phyloP scores from a whole-genome alignment of 2,888 invertebrate genomes.

The Chloroclysta siterata region DNA sequence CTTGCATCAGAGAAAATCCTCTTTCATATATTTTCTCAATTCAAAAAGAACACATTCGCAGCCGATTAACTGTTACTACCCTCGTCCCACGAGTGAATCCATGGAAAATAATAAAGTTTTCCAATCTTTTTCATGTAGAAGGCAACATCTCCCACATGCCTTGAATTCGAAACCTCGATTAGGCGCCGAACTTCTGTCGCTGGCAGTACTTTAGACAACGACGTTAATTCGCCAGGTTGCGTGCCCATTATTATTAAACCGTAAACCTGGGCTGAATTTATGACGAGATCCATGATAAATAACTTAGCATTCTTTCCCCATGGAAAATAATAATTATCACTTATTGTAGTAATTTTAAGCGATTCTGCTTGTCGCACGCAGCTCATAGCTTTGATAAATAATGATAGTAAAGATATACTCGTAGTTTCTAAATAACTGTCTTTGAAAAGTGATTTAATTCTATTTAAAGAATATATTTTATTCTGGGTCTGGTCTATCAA shows the following conservation, averaged over 20 bases:
- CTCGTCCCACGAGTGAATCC: not conserved
- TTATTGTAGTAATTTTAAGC: slow-evolving; percentile 34
- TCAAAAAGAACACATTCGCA: no score
- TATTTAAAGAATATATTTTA: no score
- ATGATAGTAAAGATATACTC: no score
- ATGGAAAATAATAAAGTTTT: not conserved
- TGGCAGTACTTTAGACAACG: slow-evolving; percentile 31
- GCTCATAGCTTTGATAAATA: not conserved
- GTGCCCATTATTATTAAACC: slow-evolving; percentile 61
- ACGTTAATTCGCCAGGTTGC: slow-evolving; percentile 55
- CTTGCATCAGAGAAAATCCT: no score
- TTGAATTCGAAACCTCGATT: slow-evolving; percentile 5
- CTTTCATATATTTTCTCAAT: no score
- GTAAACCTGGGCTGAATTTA: slow-evolving; percentile 47
- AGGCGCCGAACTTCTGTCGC: slow-evolving; percentile 3
- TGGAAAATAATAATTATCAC: slow-evolving; percentile 52
- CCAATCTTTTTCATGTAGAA: not conserved
- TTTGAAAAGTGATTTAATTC: no score
- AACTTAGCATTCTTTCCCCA: slow-evolving; percentile 49
- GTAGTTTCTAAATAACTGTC: no score
- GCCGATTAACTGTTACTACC: no score
- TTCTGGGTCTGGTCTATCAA: no score
- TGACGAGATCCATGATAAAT: slow-evolving; percentile 53
- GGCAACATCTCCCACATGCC: not conserved
- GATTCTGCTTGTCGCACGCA: slow-evolving; percentile 15